These are phyloP conservation scores for Archivesica marissinica DNA, from an alignment of 1,140 invertebrate species.

Conservation along the genomic window DNA sequence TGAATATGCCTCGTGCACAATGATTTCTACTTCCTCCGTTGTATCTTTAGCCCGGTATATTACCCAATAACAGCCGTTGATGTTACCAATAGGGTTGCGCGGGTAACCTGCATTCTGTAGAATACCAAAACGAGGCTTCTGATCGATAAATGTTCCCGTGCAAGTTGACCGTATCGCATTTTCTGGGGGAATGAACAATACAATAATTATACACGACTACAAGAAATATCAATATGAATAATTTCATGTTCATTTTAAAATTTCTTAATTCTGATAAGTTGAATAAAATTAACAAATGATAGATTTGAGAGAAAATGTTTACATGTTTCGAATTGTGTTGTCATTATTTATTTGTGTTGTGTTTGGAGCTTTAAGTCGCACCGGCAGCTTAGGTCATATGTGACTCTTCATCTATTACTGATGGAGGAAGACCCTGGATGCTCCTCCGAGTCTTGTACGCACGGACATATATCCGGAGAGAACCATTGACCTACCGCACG, in stretches of 20 bases:
- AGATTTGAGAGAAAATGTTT: too few species aligned
- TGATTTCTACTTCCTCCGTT: conserved; percentile 29
- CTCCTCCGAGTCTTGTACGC: too few species aligned
- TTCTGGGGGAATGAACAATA: conserved; percentile 7
- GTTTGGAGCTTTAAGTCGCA: too few species aligned
- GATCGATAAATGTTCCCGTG: conserved; percentile 30
- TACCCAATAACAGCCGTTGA: conserved; percentile 38
- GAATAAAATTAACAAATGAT: too few species aligned
- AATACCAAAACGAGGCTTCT: conserved; percentile 49
- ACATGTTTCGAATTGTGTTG: too few species aligned
- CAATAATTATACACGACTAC: not conserved
- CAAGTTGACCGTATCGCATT: conserved; percentile 3
- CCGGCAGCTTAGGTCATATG: too few species aligned
- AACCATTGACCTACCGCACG: too few species aligned
- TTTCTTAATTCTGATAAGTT: too few species aligned
- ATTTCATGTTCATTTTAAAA: not conserved
- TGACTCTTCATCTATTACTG: too few species aligned
- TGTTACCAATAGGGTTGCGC: conserved; percentile 16
- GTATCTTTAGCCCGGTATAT: conserved; percentile 32
- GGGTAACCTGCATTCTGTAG: conserved; percentile 45
- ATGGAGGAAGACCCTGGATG: too few species aligned
- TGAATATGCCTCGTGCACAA: conserved; percentile 28
- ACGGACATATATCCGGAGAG: too few species aligned
- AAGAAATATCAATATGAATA: not conserved
- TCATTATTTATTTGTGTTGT: too few species aligned